Conservation (phyloP, 2,888 invertebrate species). For the Conomelus anceps region DNA sequence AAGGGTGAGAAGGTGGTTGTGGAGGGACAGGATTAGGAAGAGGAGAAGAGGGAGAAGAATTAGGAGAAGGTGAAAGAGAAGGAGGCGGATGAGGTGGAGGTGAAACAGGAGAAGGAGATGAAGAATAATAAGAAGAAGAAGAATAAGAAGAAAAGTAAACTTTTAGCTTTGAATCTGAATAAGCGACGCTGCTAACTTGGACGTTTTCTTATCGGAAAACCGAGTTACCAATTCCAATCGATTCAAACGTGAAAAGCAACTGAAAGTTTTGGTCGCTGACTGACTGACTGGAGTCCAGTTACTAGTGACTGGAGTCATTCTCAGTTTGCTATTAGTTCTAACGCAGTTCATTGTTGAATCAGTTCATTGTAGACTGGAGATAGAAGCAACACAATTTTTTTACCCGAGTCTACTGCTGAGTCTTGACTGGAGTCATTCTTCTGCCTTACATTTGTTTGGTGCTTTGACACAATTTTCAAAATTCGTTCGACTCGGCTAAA, state of each 20-base stretch:
- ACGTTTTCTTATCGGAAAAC: neutral
- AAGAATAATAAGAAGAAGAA: neutral
- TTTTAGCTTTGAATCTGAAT: neutral
- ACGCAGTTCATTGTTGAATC: too few species aligned
- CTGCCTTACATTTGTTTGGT: too few species aligned
- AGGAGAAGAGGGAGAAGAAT: neutral
- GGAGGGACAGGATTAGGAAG: neutral
- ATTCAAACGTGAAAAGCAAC: neutral
- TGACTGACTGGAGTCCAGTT: neutral
- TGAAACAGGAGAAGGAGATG: neutral
- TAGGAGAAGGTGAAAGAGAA: neutral
- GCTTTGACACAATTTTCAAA: too few species aligned
- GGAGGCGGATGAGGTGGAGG: neutral
- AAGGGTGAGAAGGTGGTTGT: neutral
- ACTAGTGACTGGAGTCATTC: neutral
- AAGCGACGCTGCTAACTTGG: neutral
- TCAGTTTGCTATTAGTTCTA: too few species aligned
- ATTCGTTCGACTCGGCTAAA: too few species aligned
- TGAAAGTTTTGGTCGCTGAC: neutral
- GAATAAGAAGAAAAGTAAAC: neutral
- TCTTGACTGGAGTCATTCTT: too few species aligned
- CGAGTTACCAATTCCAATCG: neutral
- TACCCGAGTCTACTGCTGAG: too few species aligned
- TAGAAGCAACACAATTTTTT: too few species aligned
- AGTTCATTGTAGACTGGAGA: too few species aligned